A percentile compares a stretch with the other conserved stretches of the same genome.
These are phyloP conservation scores for Mixornis gularis DNA, from an alignment of 2,113 vertebrate genomes.

Conservation along the genomic window DNA sequence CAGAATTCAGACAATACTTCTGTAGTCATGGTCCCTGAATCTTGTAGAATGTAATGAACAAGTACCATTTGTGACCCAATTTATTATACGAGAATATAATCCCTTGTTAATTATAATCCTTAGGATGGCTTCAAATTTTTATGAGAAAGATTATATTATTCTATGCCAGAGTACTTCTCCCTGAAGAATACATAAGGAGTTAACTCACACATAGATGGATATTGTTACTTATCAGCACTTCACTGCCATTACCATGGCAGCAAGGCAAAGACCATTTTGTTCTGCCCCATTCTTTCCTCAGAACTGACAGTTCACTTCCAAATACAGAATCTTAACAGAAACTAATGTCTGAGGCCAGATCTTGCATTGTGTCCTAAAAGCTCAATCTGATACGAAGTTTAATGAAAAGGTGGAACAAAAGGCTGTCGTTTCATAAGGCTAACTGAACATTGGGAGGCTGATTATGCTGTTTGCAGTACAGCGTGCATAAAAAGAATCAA, in stretches of 20 bases:
- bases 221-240: conserved; percentile 20
- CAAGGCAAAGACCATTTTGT: conserved; percentile 19
- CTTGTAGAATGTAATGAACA: background rate
- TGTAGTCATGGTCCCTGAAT: background rate
- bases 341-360: background rate
- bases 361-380: background rate
- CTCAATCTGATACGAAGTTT: conserved; percentile 6
- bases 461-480: background rate
- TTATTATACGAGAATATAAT: background rate
- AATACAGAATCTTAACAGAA: conserved; percentile 4
- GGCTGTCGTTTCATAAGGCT: background rate
- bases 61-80: background rate
- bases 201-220: background rate
- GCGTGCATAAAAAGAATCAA: background rate
- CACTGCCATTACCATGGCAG: conserved; percentile 42
- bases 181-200: background rate
- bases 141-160: background rate
- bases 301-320: background rate
- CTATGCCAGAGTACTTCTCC: background rate
- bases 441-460: background rate
- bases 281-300: conserved; percentile 1
- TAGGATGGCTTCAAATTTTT: background rate
- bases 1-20: background rate
- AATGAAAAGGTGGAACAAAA: conserved; percentile 22
- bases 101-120: background rate